Evolutionary conservation across 2,113 vertebrate genomes (phyloP).

Genomic region (Cheilinus undulatus): DNA sequence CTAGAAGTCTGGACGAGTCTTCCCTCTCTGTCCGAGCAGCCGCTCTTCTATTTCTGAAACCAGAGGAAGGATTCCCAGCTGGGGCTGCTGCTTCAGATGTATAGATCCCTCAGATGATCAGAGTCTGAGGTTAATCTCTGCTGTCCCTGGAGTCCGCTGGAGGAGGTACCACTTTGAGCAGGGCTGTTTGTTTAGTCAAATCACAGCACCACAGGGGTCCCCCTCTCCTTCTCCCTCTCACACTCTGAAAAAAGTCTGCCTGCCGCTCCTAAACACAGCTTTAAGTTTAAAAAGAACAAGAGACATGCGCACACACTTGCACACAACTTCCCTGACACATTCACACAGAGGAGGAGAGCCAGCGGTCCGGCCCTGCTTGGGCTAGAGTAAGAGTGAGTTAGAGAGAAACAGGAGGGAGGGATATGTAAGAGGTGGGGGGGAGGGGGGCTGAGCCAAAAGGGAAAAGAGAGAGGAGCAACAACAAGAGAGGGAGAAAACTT

Average conservation of each 20-base stretch:
- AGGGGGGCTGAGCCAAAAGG: slow-evolving; percentile 41
- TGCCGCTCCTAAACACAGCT: slow-evolving; percentile 70
- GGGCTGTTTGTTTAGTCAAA: slow-evolving; percentile 81
- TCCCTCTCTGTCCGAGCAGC: slow-evolving; percentile 33
- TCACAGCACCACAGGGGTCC: slow-evolving; percentile 70
- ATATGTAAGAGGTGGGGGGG: slow-evolving; percentile 37
- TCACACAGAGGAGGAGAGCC: slow-evolving; percentile 63
- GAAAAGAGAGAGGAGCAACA: slow-evolving; percentile 4
- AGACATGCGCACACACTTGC: slow-evolving; percentile 38
- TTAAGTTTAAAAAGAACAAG: slow-evolving; percentile 53
- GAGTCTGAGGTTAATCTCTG: slow-evolving; percentile 76
- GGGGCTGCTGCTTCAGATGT: slow-evolving; percentile 65
- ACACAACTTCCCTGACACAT: slow-evolving; percentile 57
- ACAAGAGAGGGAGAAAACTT: slow-evolving; percentile 28
- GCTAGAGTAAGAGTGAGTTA: slow-evolving; percentile 39
- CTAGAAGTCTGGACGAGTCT: slow-evolving; percentile 35
- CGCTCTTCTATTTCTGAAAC: slow-evolving; percentile 51
- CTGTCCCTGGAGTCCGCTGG: slow-evolving; percentile 72
- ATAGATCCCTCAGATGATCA: slow-evolving; percentile 75
- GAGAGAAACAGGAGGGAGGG: slow-evolving; percentile 44
- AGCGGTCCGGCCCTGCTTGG: slow-evolving; percentile 57
- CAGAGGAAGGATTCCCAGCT: slow-evolving; percentile 67
- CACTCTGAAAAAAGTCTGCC: slow-evolving; percentile 60
- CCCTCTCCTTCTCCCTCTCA: slow-evolving; percentile 56
- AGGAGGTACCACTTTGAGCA: slow-evolving; percentile 67